Percentiles rank a stretch among this genome's conserved stretches.
These are phyloP conservation scores for Bufo gargarizans DNA, from an alignment of 2,113 vertebrate genomes.

Conservation along the genomic window DNA sequence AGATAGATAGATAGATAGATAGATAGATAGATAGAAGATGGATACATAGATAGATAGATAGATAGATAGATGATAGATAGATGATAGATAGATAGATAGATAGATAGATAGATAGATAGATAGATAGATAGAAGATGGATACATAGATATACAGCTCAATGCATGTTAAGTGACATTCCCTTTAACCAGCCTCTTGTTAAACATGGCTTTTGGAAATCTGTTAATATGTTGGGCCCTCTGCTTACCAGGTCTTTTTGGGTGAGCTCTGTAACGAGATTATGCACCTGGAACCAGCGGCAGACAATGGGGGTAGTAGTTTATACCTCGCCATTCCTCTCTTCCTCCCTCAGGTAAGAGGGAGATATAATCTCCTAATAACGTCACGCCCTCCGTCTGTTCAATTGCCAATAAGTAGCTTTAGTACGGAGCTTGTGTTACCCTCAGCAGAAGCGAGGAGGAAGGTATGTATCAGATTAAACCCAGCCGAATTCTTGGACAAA, in stretches of 20 bases:
- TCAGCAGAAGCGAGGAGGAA: background rate
- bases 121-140: background rate
- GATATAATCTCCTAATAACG: slow-evolving; percentile 38
- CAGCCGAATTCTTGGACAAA: background rate
- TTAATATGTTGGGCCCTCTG: slow-evolving; percentile 3
- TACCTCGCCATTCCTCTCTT: slow-evolving; percentile 17
- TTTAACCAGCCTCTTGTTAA: background rate
- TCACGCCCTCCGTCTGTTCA: slow-evolving; percentile 35
- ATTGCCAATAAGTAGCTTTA: slow-evolving; percentile 39
- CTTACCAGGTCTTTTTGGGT: background rate
- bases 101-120: background rate
- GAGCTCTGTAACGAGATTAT: slow-evolving; percentile 29
- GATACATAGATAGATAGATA: too few species aligned
- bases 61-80: too few species aligned
- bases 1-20: slow-evolving; percentile 23
- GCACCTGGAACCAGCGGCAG: slow-evolving; percentile 44
- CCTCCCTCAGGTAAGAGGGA: slow-evolving; percentile 40
- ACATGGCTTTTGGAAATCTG: background rate
- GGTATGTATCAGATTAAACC: slow-evolving; percentile 5
- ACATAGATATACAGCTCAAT: background rate
- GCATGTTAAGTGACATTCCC: background rate
- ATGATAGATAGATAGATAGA: background rate
- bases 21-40: background rate
- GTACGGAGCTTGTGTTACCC: slow-evolving; percentile 35
- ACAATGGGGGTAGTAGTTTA: slow-evolving; percentile 8